Percentiles rank a stretch among this genome's conserved stretches.
Conservation (phyloP, 2,113 vertebrate genomes). For the Boulengeromyrus knoepffleri region DNA sequence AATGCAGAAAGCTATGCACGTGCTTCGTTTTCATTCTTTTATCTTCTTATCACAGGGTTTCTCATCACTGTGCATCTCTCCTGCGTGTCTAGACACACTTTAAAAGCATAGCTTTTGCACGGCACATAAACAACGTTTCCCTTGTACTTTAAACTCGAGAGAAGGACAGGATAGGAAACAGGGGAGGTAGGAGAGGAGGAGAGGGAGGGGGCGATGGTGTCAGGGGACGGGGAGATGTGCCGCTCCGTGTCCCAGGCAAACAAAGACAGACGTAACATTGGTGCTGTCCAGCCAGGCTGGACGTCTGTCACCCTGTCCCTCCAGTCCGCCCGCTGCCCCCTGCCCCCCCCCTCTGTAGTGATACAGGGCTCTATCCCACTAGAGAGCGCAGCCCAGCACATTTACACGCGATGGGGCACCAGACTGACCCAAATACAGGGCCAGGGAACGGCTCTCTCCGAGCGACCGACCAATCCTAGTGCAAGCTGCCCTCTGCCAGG, state of each 20-base stretch:
- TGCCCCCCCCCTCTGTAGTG: not conserved
- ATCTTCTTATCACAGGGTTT: not conserved
- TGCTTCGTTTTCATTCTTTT: not conserved
- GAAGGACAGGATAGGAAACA: not conserved
- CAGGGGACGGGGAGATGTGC: not conserved
- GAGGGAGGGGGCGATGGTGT: not conserved
- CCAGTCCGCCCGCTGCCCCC: not conserved
- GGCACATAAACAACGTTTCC: not conserved
- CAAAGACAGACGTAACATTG: not conserved
- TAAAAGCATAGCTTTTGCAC: not conserved
- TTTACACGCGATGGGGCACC: conserved; percentile 8
- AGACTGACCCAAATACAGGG: conserved; percentile 11
- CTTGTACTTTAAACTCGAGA: not conserved
- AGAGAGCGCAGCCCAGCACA: not conserved
- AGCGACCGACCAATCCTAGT: not conserved
- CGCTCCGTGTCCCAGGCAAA: not conserved
- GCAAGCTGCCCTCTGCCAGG: not conserved
- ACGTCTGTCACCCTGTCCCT: not conserved
- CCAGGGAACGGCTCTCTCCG: not conserved
- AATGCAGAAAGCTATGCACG: not conserved
- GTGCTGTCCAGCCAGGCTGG: not conserved
- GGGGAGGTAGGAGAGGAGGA: not conserved
- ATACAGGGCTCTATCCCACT: not conserved
- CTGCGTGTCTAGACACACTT: not conserved
- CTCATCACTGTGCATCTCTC: not conserved